Evolutionary conservation across 2,113 vertebrate genomes (phyloP), one percentile per base, ranked within the genome.

Genomic region (Mesembrinibis cayennensis): DNA sequence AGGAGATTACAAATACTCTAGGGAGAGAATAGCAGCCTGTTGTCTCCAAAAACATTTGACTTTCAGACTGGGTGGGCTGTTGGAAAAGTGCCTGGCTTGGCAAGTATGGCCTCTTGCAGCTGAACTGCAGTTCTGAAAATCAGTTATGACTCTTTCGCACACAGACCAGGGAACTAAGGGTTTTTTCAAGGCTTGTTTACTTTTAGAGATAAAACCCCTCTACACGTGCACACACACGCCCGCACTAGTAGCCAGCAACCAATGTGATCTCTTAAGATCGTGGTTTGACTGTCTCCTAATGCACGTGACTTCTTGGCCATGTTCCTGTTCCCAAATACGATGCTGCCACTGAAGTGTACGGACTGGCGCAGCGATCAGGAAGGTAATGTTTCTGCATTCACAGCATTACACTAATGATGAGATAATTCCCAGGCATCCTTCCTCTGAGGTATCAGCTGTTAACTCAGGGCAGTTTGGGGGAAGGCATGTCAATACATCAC

Each of bases 61-160:
- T 96, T 96, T 85, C 70, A 63, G 49, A 10, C 49, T 66, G 77
- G 25, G 19, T 71, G 42, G 61, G 58, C 77, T 90, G 76, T 92
- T 82, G 55, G 53, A 50, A 65, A 80, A 82, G 79, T 82, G 93
- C 70, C 63, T 87, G 26, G 38, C 50, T 50, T 73, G 82, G 47
- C 70, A 90, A n/a, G 58, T 92, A 84, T 89, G 53, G 58, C 58
- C 40, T 84, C 34, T 81, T 83, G 63, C 47, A 95, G 38, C 50
- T 91, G 67, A 92, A 74, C 89, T 69, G 52, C 65, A 80, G 69
- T 66, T 97, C 86, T 94, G 77, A 84, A 94, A 87, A 81, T 87
- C 58, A 56, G 34, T 77, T 66, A 56, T 20, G 36, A 38, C 36
- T 73, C 45, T 91, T 73, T 62, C 17, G 7, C 79, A 81, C n/a